Conservation (phyloP, 2,888 invertebrate genomes). For the Hecatera dysodea region DNA sequence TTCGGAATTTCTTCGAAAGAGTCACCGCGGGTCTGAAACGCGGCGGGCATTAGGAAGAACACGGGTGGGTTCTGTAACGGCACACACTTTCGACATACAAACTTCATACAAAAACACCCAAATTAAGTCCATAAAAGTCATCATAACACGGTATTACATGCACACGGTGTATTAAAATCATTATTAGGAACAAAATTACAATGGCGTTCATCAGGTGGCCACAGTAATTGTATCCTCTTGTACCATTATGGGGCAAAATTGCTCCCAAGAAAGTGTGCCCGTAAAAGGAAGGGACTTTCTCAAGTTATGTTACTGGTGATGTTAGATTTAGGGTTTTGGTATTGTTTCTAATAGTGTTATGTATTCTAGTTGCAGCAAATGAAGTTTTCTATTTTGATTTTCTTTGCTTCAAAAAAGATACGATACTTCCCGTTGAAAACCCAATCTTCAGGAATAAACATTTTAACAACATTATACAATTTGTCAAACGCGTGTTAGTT, state of each 20-base stretch:
- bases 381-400: too few relatives aligned
- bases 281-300: constrained; percentile 66
- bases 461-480: too few relatives aligned
- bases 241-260: constrained; percentile 68
- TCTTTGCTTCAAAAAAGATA: too few relatives aligned
- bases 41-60: too few relatives aligned
- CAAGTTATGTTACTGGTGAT: constrained; percentile 40
- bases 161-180: constrained; percentile 44
- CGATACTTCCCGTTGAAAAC: too few relatives aligned
- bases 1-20: too few relatives aligned
- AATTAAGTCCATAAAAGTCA: constrained; percentile 44
- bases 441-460: too few relatives aligned
- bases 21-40: too few relatives aligned
- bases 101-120: constrained; percentile 34
- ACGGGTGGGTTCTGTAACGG: too few relatives aligned
- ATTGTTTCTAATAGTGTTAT: constrained; percentile 45
- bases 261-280: constrained; percentile 64
- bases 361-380: too few relatives aligned
- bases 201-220: constrained; percentile 59
- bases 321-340: constrained; percentile 33
- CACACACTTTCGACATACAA: not conserved
- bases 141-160: constrained; percentile 46
- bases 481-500: too few relatives aligned
- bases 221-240: constrained; percentile 64
- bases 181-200: constrained; percentile 64